Evolutionary conservation across 2,888 invertebrate species (phyloP).

Genomic region (Tachina lurida): DNA sequence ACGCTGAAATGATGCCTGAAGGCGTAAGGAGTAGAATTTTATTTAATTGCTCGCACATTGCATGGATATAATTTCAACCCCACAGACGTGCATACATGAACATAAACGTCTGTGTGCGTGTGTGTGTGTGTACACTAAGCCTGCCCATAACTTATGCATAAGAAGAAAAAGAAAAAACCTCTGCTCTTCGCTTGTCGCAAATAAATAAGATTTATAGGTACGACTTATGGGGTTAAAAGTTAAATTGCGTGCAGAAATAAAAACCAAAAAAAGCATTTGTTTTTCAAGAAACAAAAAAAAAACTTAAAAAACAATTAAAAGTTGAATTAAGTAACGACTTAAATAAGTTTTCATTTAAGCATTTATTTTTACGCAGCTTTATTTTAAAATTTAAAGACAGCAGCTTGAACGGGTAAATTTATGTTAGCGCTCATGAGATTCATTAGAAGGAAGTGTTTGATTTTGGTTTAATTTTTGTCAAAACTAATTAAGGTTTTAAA

Average conservation of each 20-base stretch:
- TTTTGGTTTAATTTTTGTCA: no score
- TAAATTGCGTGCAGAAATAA: background rate
- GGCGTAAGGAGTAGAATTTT: constrained; percentile 4
- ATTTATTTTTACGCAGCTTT: background rate
- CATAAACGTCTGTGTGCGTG: background rate
- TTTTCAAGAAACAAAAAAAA: background rate
- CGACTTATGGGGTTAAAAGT: background rate
- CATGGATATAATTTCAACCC: constrained; percentile 11
- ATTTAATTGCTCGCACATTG: constrained; percentile 8
- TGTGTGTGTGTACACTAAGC: background rate
- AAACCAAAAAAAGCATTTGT: background rate
- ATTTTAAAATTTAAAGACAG: background rate
- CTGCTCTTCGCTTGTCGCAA: background rate
- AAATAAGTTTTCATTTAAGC: background rate
- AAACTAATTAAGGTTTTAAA: no score
- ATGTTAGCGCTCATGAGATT: no score
- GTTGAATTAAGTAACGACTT: background rate
- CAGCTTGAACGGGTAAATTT: no score
- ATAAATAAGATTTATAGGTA: constrained; percentile 5
- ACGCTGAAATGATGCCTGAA: constrained; percentile 31
- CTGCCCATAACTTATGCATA: background rate
- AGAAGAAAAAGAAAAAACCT: background rate
- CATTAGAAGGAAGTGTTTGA: no score
- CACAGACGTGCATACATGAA: background rate
- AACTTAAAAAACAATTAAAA: no score